A percentile compares a stretch with the other conserved stretches of the same genome.
Conservation (phyloP, 1,140 invertebrate genomes). For the Sitophilus oryzae region DNA sequence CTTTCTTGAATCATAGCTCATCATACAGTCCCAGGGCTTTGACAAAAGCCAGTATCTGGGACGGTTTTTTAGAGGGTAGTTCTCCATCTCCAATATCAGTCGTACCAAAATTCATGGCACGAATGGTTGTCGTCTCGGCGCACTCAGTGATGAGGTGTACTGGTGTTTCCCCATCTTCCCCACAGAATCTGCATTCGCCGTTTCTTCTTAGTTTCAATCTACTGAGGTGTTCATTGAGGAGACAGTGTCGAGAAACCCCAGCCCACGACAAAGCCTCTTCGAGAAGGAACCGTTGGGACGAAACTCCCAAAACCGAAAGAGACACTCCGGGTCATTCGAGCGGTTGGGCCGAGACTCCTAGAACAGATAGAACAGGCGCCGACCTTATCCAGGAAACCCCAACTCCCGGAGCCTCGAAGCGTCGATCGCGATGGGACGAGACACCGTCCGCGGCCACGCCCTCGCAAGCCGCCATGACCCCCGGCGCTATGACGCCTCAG, state of each 20-base stretch:
- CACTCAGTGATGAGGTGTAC: too few relatives aligned
- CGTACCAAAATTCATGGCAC: too few relatives aligned
- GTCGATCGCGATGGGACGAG: conserved; percentile 89
- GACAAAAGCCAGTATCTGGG: too few relatives aligned
- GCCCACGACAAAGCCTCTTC: conserved; percentile 76
- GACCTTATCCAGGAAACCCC: conserved; percentile 87
- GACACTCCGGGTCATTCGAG: conserved; percentile 92
- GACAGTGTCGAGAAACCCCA: conserved; percentile 71
- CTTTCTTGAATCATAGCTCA: too few relatives aligned
- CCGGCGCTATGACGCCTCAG: conserved; percentile 66
- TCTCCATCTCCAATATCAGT: too few relatives aligned
- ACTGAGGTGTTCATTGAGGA: too few relatives aligned
- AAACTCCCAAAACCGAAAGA: conserved; percentile 95
- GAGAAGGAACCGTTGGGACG: conserved; percentile 96
- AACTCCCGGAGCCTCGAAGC: conserved; percentile 78
- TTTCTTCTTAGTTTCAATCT: too few relatives aligned
- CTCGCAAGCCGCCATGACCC: conserved; percentile 59
- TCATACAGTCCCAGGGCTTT: too few relatives aligned
- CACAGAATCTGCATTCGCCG: too few relatives aligned
- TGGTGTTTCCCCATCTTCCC: too few relatives aligned
- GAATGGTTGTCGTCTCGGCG: too few relatives aligned
- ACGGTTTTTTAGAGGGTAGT: too few relatives aligned
- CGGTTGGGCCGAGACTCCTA: conserved; percentile 96
- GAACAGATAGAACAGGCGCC: conserved; percentile 76
- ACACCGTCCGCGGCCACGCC: conserved; percentile 75